phyloP scores from a whole-genome alignment of 1,140 invertebrate species.

The Halictus rubicundus region DNA sequence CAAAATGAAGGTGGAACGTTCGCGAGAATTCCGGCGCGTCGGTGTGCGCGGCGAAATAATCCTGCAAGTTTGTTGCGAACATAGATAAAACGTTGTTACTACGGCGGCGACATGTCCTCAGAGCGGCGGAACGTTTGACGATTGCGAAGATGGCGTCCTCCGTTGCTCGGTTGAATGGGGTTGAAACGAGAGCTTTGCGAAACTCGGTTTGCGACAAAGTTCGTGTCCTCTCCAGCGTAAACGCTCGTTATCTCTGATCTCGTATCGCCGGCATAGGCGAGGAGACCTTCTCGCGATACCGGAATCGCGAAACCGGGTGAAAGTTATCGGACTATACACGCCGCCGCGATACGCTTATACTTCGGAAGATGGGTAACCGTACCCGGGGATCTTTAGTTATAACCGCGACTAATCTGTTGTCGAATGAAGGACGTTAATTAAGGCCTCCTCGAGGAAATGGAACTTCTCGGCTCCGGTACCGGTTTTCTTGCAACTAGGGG shows the following conservation, averaged over 20 bases:
- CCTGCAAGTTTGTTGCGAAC: no score
- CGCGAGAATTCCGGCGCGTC: no score
- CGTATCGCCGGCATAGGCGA: slow-evolving; percentile 45
- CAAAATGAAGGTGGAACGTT: no score
- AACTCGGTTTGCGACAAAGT: slow-evolving; percentile 53
- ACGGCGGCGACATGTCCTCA: no score
- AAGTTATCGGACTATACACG: slow-evolving; percentile 45
- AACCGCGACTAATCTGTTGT: background rate
- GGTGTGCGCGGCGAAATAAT: no score
- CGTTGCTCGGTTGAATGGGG: slow-evolving; percentile 24
- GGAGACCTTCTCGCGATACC: slow-evolving; percentile 44
- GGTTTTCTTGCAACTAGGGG: background rate
- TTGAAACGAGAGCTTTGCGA: slow-evolving; percentile 53
- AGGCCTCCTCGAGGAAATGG: background rate
- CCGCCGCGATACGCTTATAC: background rate
- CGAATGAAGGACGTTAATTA: background rate
- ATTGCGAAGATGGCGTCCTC: background rate
- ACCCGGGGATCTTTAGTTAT: background rate
- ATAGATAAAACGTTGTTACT: no score
- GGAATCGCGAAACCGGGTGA: slow-evolving; percentile 9
- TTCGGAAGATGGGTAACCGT: slow-evolving; percentile 6
- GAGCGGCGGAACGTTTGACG: slow-evolving; percentile 1
- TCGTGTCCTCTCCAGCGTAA: slow-evolving; percentile 58
- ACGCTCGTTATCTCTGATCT: slow-evolving; percentile 65
- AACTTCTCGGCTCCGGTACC: background rate